Percentiles rank a stretch among this genome's conserved stretches.
These are phyloP conservation scores for Polymixis lichenea DNA, from an alignment of 2,888 invertebrate genomes.

Conservation along the genomic window DNA sequence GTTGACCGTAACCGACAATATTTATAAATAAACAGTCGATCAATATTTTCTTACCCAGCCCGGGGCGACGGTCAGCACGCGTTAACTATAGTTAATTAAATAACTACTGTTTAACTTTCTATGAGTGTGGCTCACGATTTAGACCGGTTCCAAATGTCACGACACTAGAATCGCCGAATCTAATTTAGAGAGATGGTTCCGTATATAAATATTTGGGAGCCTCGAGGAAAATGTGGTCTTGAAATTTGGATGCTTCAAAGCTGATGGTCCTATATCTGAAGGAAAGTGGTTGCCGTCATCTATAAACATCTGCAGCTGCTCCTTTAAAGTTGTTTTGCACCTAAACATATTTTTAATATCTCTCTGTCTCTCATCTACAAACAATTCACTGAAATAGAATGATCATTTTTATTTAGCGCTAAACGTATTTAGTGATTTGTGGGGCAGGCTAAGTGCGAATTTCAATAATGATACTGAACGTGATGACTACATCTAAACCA, in stretches of 20 bases:
- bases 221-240: background rate
- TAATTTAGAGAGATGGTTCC: conserved; percentile 47
- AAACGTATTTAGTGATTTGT: background rate
- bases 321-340: background rate
- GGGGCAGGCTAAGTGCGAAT: background rate
- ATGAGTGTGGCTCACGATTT: conserved; percentile 55
- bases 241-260: background rate
- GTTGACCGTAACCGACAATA: conserved; percentile 33
- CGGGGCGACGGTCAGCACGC: conserved; percentile 60
- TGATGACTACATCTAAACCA: too few relatives aligned
- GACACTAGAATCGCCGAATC: conserved; percentile 16
- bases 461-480: too few relatives aligned
- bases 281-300: background rate
- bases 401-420: background rate
- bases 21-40: conserved; percentile 44
- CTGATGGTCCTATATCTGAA: background rate
- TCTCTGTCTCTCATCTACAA: background rate
- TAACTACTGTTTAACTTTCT: conserved; percentile 66
- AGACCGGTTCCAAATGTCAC: conserved; percentile 61
- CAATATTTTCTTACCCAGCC: conserved; percentile 35
- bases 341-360: background rate
- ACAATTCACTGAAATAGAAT: background rate
- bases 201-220: conserved; percentile 15
- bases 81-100: conserved; percentile 64
- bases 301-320: too few relatives aligned